Evolutionary conservation across 2,888 invertebrate genomes (phyloP), one percentile per base, ranked within the genome.

Genomic region (Lasius platythorax): DNA sequence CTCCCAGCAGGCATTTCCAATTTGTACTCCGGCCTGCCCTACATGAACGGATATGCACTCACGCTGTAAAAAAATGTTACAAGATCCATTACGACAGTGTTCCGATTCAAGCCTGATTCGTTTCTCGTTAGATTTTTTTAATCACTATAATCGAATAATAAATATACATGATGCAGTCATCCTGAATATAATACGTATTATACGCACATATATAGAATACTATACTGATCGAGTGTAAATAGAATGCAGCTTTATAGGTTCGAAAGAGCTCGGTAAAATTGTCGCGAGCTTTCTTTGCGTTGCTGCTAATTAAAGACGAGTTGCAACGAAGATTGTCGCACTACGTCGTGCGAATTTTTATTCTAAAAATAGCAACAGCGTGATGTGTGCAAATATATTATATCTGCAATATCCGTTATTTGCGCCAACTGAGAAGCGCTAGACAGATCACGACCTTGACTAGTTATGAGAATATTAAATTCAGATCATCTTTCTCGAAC

Each of bases 1-100:
- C 95, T 98, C 98, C 98, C 98, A 98, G 95, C 98, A 98, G 95
- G 98, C 98, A 95, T 98, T 98, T 93, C 98, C 98, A 94, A 98
- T 98, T 96, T 98, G 98, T 95, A 98, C 98, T 95, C 98, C 98
- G 94, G 97, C 97, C 96, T 97, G 97, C 89, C 97, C 97, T 94
- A 97, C 97, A 95, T 97, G 97, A 94, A 97, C 96, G 93, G 97
- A 97, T 95, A 97, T 97, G 96, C 97, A 97, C 95, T 97, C 97
- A 96, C 97, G 97, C 97, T 97, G 94, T 74, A 95, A 89, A 63
- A 79, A 70, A 28, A 63, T 53, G 79, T 58, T 70, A 46, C 40
- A 53, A 73, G 18, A 4, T 68, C 11, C 15, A 56, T n/a, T 64
- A 12, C 2, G 11, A n/a, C 9, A 15, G n/a, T 8, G 8, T n/a